Evolutionary conservation across 1,140 invertebrate species (phyloP).

Genomic region (Polyergus mexicanus): DNA sequence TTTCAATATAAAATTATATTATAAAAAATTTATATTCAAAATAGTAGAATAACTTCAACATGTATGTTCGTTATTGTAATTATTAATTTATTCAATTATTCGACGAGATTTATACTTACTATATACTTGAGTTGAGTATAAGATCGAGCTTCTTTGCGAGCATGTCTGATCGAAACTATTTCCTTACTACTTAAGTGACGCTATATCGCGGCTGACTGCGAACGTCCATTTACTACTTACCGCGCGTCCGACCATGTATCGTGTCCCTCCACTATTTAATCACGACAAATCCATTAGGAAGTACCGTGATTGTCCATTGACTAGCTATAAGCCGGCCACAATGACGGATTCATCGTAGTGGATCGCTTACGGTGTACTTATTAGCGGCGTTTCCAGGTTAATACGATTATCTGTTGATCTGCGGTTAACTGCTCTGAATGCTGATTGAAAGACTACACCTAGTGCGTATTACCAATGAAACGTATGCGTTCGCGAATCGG

Average conservation of each 20-base stretch:
- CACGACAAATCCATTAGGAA: conserved; percentile 55
- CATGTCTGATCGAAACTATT: conserved; percentile 20
- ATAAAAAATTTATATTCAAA: no score
- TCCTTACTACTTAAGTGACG: conserved; percentile 55
- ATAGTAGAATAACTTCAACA: neutral
- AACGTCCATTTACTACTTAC: conserved; percentile 50
- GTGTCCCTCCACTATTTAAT: conserved; percentile 41
- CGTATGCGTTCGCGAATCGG: neutral
- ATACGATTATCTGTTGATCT: conserved; percentile 52
- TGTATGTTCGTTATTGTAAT: neutral
- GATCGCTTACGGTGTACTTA: conserved; percentile 42
- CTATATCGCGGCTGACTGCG: conserved; percentile 19
- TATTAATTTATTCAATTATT: conserved; percentile 14
- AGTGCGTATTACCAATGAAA: conserved; percentile 6
- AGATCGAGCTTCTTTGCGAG: neutral
- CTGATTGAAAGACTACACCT: conserved; percentile 34
- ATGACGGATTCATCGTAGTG: conserved; percentile 14
- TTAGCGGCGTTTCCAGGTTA: conserved; percentile 21
- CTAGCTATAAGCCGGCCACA: conserved; percentile 29
- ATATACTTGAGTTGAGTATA: neutral
- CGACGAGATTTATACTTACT: neutral
- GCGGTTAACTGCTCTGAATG: conserved; percentile 11
- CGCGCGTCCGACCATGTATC: conserved; percentile 9
- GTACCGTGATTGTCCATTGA: conserved; percentile 48
- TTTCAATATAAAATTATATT: no score